Base-by-base conservation (phyloP, 2,888 invertebrate species). In the Coenonympha arcania region DNA sequence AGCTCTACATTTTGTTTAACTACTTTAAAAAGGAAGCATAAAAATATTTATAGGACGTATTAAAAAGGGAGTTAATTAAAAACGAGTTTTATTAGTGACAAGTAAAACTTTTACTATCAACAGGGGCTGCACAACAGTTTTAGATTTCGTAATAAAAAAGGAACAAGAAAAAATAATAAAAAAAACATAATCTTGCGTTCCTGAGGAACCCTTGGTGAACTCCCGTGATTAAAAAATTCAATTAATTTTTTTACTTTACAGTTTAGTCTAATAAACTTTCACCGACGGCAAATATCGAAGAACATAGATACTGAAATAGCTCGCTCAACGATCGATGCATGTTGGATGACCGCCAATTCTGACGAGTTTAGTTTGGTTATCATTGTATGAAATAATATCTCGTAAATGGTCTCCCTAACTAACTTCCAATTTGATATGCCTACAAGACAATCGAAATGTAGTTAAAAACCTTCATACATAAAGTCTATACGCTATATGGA, bases 301-400 rank as follows among this genome's bases (percentile, higher is more conserved):
- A 79, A 76, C 79, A 69, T 63, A 48, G 47, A 50, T 64, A 69
- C 74, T 59, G 68, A 76, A 82, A 81, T 80, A 80, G 69, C 65
- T 64, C 66, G 72, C 75, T 78, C 76, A 67, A 73, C 73, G 73
- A 71, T 67, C 68, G 69, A 69, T 67, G 63, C 64, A 64, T 58
- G 51, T 59, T 82, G 82, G 81, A 73, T 39, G 39, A 41, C 52
- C 46, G 76, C 82, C 79, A 79, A 73, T 46, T 6, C 26, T 15
- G 37, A 33, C 9, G 8, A 30, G 5, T 5, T 13, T 22, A 13
- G 31, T 30, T 34, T 11, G 18, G 6, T 34, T 24, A 36, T 44
- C 22, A 44, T 19, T 11, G 8, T 8, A 19, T 37, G 6, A 2
- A 20, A 37, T 37, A 22, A 8, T 28, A 18, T 30, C 41, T 28